These are phyloP conservation scores for Torymus auratus DNA, from an alignment of 2,888 invertebrate genomes.

Conservation along the genomic window DNA sequence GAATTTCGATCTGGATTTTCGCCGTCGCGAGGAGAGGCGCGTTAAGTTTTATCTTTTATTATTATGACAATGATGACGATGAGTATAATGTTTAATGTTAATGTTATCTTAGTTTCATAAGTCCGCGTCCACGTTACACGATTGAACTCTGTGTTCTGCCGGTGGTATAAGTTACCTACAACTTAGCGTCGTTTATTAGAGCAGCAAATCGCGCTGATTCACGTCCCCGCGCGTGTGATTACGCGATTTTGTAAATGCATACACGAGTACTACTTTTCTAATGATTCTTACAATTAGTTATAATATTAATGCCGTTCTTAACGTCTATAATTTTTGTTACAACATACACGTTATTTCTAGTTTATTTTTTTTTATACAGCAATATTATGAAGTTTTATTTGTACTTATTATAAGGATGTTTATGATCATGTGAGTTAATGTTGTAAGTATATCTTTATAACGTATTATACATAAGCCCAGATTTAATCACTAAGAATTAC, in stretches of 20 bases:
- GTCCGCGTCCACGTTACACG: constrained; percentile 5
- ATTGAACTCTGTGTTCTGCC: constrained; percentile 13
- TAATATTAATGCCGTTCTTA: background rate
- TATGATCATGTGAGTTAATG: background rate
- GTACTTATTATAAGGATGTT: background rate
- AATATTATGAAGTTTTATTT: background rate
- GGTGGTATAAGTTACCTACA: constrained; percentile 59
- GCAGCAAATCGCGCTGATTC: constrained; percentile 11
- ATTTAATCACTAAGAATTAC: background rate
- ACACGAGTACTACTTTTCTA: background rate
- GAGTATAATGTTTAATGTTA: no score
- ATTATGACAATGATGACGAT: background rate
- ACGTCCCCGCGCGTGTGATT: constrained; percentile 30
- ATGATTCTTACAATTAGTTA: background rate
- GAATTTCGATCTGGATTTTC: no score
- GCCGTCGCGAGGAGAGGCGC: no score
- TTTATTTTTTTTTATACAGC: background rate
- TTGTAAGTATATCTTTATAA: background rate
- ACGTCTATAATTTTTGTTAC: background rate
- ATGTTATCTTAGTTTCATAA: constrained; percentile 11
- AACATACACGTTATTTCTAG: no score
- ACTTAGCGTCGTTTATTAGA: constrained; percentile 9
- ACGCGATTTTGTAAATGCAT: constrained; percentile 28
- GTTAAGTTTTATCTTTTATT: constrained; percentile 31
- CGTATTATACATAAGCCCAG: background rate